phyloP scores from a whole-genome alignment of 1,140 invertebrate genomes.

The Anastrepha obliqua region DNA sequence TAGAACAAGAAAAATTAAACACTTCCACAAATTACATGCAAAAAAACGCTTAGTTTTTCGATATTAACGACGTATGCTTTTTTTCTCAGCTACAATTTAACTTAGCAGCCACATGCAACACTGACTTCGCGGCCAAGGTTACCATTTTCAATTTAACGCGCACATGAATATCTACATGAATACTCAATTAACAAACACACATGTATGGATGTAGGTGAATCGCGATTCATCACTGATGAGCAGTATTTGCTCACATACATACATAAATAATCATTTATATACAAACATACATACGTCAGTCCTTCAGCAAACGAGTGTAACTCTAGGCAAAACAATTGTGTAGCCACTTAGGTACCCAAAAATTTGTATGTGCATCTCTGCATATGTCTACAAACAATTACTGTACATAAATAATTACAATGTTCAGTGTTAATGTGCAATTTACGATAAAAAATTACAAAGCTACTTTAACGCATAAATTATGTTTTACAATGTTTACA shows the following conservation, averaged over 20 bases:
- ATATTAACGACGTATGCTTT: slow-evolving; percentile 13
- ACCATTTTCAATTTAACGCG: not conserved
- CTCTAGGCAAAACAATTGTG: not conserved
- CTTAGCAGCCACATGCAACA: slow-evolving; percentile 2
- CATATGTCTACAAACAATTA: not conserved
- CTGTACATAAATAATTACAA: not conserved
- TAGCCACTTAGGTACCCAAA: not conserved
- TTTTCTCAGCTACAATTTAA: not conserved
- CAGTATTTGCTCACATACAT: not conserved
- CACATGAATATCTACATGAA: not conserved
- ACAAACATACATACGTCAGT: not conserved
- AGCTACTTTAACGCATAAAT: not conserved
- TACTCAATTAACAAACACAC: not conserved
- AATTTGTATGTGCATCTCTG: not conserved
- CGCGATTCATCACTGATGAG: not conserved
- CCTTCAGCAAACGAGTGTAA: not conserved
- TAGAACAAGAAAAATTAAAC: too few species aligned
- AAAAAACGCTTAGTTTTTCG: not conserved
- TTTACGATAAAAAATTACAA: slow-evolving; percentile 41
- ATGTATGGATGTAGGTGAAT: not conserved
- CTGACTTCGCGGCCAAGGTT: slow-evolving; percentile 11
- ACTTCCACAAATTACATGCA: too few species aligned
- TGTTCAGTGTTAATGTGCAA: slow-evolving; percentile 15
- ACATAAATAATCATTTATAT: not conserved
- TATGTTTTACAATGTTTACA: not conserved